Conservation (phyloP, 2,113 vertebrate genomes). For the Procavia capensis region DNA sequence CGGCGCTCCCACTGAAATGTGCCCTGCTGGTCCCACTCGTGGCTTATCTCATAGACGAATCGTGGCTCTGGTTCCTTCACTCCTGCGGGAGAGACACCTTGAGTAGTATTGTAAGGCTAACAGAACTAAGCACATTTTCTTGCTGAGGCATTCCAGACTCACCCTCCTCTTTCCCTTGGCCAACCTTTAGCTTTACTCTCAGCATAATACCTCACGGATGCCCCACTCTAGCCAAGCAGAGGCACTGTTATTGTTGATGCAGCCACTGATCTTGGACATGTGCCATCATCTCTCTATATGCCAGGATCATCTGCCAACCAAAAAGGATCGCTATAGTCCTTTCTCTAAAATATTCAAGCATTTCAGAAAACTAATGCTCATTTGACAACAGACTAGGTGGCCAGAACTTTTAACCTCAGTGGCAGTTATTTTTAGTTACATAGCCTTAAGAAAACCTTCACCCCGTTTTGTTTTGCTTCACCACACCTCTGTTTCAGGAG, state of each 20-base stretch:
- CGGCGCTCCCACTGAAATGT: not conserved
- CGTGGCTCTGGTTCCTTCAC: not conserved
- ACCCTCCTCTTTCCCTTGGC: not conserved
- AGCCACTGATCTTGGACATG: not conserved
- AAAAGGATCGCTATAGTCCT: not conserved
- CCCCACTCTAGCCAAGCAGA: not conserved
- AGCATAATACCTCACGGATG: not conserved
- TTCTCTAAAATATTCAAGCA: not conserved
- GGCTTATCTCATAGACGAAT: not conserved
- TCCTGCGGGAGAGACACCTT: not conserved
- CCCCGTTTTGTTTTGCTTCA: not conserved
- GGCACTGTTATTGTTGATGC: fast-evolving
- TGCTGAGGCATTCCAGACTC: not conserved
- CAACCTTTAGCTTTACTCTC: not conserved
- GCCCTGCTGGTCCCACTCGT: not conserved
- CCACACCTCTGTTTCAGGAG: not conserved
- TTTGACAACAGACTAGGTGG: not conserved
- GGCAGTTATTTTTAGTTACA: not conserved
- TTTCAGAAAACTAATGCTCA: not conserved
- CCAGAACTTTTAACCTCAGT: not conserved
- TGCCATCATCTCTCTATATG: not conserved
- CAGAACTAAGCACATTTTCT: conserved; percentile 10
- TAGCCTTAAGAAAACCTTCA: not conserved
- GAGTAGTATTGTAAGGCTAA: conserved; percentile 6
- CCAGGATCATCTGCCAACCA: not conserved